Conservation (phyloP, 2,888 invertebrate species). For the Idaea biselata region DNA sequence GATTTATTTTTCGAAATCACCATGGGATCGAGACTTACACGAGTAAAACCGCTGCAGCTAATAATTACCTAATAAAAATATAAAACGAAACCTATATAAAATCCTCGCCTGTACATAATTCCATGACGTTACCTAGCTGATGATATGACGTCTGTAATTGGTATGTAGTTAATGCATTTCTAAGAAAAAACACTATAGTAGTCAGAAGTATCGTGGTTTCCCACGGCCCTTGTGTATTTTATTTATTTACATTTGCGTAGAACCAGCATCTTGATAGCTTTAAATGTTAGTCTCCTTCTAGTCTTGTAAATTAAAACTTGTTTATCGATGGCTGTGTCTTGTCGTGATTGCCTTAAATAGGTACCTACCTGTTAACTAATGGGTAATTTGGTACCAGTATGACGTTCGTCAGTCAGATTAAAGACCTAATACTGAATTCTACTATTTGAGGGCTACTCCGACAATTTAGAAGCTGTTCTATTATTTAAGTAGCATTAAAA, state of each 20-base stretch:
- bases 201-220: slow-evolving; percentile 45
- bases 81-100: not conserved
- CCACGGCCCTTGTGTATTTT: slow-evolving; percentile 46
- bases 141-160: slow-evolving; percentile 28
- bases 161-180: slow-evolving; percentile 21
- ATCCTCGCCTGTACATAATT: not conserved
- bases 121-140: not conserved
- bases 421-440: no score
- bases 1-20: no score
- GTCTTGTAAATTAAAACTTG: not conserved
- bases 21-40: no score
- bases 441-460: no score
- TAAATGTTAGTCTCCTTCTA: not conserved
- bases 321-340: not conserved
- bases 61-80: not conserved
- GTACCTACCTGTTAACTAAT: not conserved
- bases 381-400: not conserved
- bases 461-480: no score
- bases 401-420: not conserved
- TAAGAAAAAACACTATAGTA: slow-evolving; percentile 43
- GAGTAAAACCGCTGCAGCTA: no score
- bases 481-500: no score
- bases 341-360: not conserved
- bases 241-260: not conserved
- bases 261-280: not conserved